Base-by-base conservation (phyloP, 2,797 vertebrate genomes). In the Amblyopsis hoosieri region DNA sequence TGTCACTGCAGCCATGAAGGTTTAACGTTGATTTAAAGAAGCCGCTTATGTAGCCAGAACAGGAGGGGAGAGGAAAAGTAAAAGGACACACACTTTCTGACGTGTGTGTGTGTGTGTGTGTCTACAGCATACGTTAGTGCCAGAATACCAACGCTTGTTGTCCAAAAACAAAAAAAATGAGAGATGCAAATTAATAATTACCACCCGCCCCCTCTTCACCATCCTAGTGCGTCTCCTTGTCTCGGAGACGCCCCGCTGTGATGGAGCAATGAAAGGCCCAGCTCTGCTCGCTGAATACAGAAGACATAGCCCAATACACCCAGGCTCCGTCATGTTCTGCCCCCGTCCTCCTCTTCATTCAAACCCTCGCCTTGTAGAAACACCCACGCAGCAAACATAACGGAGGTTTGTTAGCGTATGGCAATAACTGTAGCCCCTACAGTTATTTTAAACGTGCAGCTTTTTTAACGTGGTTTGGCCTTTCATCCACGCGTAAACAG, bases 1-100 rank as follows among this genome's bases (percentile, higher is more conserved):
- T 75, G 76, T 83, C 65, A 60, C 63, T 67, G 60, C 62, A 75
- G 63, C 70, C 75, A 81, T 70, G 75, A 82, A 84, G 86, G 78
- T 78, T 89, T 90, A 86, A 92, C 88, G 85, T 86, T 79, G 83
- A 90, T 92, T 29, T 29, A 29, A 29, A 29, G 23, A 29, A 29
- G 23, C 23, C 23, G 23, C 23, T 29, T 4, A 56, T 12, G 46
- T 3, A 46, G 17, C 9, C 45, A 19, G 14, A 45, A 51, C 8
- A 15, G n/a, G 6, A 3, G 23, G n/a, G 13, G 15, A 19, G 9
- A 12, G 11, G 12, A 31, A 11, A 61, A 8, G 62, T 5, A 61
- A 55, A 62, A 33, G 60, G 63, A 60, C 2, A 56, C 15, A 46
- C 57, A 3, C 23, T 29, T 29, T 29, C 23, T 29, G 23, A 29